Evolutionary conservation across 2,113 vertebrate genomes (phyloP).

Genomic region (Crotalus helleri): DNA sequence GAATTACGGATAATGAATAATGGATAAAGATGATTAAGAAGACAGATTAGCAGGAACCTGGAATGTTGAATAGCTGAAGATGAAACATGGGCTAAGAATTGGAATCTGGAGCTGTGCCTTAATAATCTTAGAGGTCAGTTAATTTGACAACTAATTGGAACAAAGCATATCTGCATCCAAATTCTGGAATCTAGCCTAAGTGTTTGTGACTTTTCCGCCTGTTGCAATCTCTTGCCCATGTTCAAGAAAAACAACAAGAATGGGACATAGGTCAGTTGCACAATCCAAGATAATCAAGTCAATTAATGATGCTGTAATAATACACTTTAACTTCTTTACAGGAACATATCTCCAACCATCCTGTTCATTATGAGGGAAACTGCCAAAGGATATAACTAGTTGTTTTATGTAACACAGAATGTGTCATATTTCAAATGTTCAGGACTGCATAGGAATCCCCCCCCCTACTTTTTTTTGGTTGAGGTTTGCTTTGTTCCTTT

Average conservation of each 20-base stretch:
- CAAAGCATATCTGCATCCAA: background rate
- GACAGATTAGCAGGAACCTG: background rate
- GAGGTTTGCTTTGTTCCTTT: background rate
- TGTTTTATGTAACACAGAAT: background rate
- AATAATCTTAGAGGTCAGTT: background rate
- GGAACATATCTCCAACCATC: background rate
- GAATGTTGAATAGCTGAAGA: background rate
- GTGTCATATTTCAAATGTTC: background rate
- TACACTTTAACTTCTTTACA: background rate
- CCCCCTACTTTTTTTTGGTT: background rate
- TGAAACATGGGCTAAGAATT: background rate
- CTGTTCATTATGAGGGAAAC: background rate
- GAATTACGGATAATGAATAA: background rate
- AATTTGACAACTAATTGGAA: background rate
- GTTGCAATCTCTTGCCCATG: background rate
- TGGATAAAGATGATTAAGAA: background rate
- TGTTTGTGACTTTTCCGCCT: background rate
- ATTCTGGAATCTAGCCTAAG: background rate
- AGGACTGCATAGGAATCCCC: background rate
- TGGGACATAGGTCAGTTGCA: background rate
- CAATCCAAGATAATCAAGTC: background rate
- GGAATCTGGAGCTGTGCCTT: background rate
- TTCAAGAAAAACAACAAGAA: background rate
- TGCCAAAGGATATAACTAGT: background rate
- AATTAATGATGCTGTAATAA: background rate